phyloP scores from a whole-genome alignment of 1,140 invertebrate species.

The Drosophila littoralis region DNA sequence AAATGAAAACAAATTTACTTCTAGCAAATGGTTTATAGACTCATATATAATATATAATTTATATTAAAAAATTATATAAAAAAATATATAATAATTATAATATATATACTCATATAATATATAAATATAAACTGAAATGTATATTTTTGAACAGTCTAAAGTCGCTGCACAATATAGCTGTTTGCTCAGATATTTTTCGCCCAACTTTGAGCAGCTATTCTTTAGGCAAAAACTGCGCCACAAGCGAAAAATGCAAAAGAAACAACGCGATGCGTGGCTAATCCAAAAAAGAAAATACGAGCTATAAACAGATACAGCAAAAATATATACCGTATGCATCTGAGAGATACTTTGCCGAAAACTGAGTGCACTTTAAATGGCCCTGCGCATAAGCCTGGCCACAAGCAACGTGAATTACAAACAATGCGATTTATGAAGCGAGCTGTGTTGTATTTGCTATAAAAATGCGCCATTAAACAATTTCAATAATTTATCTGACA shows the following conservation, averaged over 20 bases:
- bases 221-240: slow-evolving; percentile 44
- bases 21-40: too few species aligned
- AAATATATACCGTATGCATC: slow-evolving; percentile 23
- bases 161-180: too few species aligned
- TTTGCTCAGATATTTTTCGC: too few species aligned
- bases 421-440: slow-evolving; percentile 20
- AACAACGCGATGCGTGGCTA: not conserved
- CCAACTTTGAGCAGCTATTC: too few species aligned
- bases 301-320: slow-evolving; percentile 53
- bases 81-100: too few species aligned
- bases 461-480: slow-evolving; percentile 52
- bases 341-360: slow-evolving; percentile 54
- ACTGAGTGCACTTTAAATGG: slow-evolving; percentile 12
- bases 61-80: too few species aligned
- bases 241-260: slow-evolving; percentile 47
- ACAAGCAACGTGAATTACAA: slow-evolving; percentile 18
- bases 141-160: too few species aligned
- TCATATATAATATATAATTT: too few species aligned
- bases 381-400: not conserved
- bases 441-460: slow-evolving; percentile 1
- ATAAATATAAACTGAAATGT: too few species aligned
- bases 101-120: too few species aligned
- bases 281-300: slow-evolving; percentile 1
- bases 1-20: too few species aligned
- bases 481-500: slow-evolving; percentile 70